These are phyloP conservation scores for Schizothorax lantsangensis DNA, from an alignment of 2,797 vertebrate species.

Conservation along the genomic window DNA sequence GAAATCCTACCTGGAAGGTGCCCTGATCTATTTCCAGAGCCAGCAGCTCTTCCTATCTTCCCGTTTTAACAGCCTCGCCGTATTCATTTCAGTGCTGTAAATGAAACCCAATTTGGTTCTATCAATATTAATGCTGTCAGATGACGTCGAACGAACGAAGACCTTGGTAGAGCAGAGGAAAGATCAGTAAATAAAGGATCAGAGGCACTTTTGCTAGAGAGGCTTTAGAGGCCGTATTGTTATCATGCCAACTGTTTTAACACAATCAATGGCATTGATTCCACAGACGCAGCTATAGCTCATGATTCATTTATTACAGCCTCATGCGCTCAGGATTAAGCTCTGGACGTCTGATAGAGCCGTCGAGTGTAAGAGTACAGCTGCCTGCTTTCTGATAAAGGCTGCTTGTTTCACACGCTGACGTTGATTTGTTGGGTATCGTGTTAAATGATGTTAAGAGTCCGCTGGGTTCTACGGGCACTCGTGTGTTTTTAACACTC, in stretches of 20 bases:
- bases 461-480: conserved; percentile 37
- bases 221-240: conserved; percentile 76
- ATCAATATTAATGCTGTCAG: conserved; percentile 88
- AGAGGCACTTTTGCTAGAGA: conserved; percentile 67
- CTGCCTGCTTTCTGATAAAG: conserved; percentile 73
- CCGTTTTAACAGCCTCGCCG: conserved; percentile 65
- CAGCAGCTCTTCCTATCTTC: conserved; percentile 19
- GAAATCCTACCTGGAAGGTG: conserved; percentile 55
- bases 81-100: conserved; percentile 86
- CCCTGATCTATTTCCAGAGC: conserved; percentile 41
- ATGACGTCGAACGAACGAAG: conserved; percentile 86
- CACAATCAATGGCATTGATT: conserved; percentile 81
- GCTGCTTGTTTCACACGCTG: conserved; percentile 69
- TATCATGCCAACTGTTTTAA: conserved; percentile 74
- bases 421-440: conserved; percentile 59
- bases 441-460: conserved; percentile 61
- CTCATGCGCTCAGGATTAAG: conserved; percentile 65
- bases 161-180: conserved; percentile 64
- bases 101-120: conserved; percentile 88
- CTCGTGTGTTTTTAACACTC: conserved; percentile 42
- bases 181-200: conserved; percentile 60
- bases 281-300: conserved; percentile 70
- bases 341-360: conserved; percentile 63
- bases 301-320: conserved; percentile 70
- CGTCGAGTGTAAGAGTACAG: conserved; percentile 58